Conservation (phyloP, 2,888 invertebrate genomes). For the Leptodirus hochenwartii region DNA sequence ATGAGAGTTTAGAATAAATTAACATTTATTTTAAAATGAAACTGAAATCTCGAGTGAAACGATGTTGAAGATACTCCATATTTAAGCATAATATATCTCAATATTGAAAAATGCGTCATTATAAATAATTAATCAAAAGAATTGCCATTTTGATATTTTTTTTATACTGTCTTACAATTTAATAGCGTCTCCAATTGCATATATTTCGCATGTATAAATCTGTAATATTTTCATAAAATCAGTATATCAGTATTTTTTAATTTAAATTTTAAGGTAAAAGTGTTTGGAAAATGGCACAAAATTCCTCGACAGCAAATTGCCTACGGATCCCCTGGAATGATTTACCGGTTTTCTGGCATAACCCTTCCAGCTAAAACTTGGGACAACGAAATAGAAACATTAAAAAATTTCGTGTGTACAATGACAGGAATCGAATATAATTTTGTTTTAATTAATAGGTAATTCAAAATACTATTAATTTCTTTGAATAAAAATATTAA, state of each 20-base stretch:
- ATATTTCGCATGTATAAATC: slow-evolving; percentile 4
- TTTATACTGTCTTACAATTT: slow-evolving; percentile 3
- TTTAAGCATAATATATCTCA: too few relatives aligned
- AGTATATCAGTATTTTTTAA: slow-evolving; percentile 7
- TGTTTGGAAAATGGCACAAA: slow-evolving; percentile 46
- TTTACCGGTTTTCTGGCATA: slow-evolving; percentile 44
- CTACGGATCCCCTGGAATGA: slow-evolving; percentile 43
- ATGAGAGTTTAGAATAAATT: too few relatives aligned
- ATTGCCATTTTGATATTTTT: background rate
- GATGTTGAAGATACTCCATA: too few relatives aligned
- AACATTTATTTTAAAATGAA: too few relatives aligned
- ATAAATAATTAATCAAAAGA: too few relatives aligned
- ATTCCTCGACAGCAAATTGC: slow-evolving; percentile 53
- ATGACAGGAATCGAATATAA: slow-evolving; percentile 40
- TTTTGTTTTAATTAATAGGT: slow-evolving; percentile 51
- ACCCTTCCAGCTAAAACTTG: slow-evolving; percentile 45
- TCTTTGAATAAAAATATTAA: too few relatives aligned
- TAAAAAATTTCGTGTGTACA: slow-evolving; percentile 32
- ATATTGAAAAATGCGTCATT: too few relatives aligned
- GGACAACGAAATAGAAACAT: slow-evolving; percentile 31
- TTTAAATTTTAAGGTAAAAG: slow-evolving; percentile 23
- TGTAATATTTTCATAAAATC: background rate
- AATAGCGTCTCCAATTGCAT: slow-evolving; percentile 4
- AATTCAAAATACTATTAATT: slow-evolving; percentile 18
- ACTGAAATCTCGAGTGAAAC: too few relatives aligned